Conservation (phyloP, 2,113 vertebrate species). For the Neolamprologus longior region DNA sequence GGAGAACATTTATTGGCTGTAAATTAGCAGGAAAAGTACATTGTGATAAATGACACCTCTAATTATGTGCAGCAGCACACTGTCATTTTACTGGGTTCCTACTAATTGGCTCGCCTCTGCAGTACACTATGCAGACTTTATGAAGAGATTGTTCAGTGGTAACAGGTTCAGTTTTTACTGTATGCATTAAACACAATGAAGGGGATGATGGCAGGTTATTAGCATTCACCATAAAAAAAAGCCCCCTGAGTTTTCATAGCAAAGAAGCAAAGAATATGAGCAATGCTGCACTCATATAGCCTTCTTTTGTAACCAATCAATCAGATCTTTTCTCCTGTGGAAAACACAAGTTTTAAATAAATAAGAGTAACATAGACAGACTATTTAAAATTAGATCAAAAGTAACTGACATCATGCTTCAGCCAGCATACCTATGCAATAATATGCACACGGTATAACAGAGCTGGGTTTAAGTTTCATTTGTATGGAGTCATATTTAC, state of each 20-base stretch:
- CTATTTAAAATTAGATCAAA: background rate
- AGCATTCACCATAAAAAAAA: background rate
- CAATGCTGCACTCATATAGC: background rate
- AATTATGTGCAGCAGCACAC: slow-evolving; percentile 10
- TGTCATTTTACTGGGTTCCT: slow-evolving; percentile 7
- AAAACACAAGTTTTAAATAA: background rate
- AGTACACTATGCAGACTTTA: background rate
- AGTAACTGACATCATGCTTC: background rate
- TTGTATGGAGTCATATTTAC: background rate
- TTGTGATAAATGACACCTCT: slow-evolving; percentile 36
- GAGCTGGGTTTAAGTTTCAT: background rate
- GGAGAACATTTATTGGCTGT: slow-evolving; percentile 31
- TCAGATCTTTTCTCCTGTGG: background rate
- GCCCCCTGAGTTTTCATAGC: background rate
- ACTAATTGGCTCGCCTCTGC: slow-evolving; percentile 18
- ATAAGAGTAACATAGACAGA: background rate
- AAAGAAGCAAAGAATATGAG: background rate
- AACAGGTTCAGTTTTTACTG: background rate
- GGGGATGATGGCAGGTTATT: background rate
- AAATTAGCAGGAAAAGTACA: slow-evolving; percentile 24
- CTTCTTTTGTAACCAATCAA: background rate
- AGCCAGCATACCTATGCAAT: background rate
- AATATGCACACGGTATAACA: background rate
- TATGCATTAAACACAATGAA: background rate
- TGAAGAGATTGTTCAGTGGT: background rate